A percentile compares a stretch with the other conserved stretches of the same genome.
phyloP scores from a whole-genome alignment of 2,888 invertebrate species.

The Agrotis exclamationis region DNA sequence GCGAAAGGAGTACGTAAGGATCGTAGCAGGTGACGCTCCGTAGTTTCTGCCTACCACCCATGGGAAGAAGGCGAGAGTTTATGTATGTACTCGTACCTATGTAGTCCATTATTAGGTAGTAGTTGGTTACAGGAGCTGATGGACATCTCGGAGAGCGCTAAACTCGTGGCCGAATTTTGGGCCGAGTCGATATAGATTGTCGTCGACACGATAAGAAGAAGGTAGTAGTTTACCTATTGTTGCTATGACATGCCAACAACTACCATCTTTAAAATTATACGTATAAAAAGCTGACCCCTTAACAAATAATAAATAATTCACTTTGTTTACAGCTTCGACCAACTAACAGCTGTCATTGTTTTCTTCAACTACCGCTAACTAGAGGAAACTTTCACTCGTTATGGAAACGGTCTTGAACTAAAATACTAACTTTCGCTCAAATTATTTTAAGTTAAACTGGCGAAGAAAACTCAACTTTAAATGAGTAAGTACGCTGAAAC shows the following conservation, averaged over 20 bases:
- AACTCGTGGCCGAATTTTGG: too few species aligned
- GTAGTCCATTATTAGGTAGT: too few species aligned
- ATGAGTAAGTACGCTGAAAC: background rate
- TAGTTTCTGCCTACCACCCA: too few species aligned
- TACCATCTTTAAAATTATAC: background rate
- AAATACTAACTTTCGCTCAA: background rate
- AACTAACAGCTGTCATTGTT: conserved; percentile 30
- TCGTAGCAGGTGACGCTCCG: too few species aligned
- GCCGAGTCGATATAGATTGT: too few species aligned
- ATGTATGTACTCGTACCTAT: too few species aligned
- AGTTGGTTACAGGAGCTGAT: too few species aligned
- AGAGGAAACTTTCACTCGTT: background rate
- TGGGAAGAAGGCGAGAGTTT: too few species aligned
- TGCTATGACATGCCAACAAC: background rate
- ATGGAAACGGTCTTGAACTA: conserved; percentile 8
- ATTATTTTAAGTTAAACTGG: background rate
- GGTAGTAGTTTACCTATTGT: too few species aligned
- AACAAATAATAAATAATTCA: conserved; percentile 26
- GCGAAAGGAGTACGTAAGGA: too few species aligned
- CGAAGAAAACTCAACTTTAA: background rate
- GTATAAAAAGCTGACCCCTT: background rate
- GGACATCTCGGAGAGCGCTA: too few species aligned
- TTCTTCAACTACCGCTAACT: conserved; percentile 18
- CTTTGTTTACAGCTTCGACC: conserved; percentile 9
- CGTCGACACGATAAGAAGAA: too few species aligned